phyloP scores from a whole-genome alignment of 2,113 vertebrate species.

The Rafetus swinhoei region DNA sequence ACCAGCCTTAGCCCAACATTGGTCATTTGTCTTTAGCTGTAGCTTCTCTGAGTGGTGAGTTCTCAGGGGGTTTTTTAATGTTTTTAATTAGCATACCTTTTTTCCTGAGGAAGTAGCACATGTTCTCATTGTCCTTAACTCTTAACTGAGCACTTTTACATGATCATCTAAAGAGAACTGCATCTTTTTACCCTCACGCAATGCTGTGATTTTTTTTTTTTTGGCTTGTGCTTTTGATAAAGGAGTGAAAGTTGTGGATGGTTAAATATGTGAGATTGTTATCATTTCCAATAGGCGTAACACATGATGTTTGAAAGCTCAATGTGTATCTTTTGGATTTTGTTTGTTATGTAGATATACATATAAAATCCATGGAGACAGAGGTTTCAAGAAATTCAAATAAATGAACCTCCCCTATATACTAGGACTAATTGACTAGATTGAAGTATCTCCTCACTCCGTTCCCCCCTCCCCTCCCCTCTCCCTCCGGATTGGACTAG shows the following conservation, averaged over 20 bases:
- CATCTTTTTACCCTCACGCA: neutral
- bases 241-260: neutral
- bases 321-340: neutral
- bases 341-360: neutral
- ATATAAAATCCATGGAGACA: neutral
- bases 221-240: neutral
- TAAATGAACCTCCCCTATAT: neutral
- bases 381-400: neutral
- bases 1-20: neutral
- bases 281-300: neutral
- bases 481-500: neutral
- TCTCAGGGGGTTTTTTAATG: neutral
- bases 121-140: rapidly evolving
- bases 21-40: neutral
- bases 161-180: neutral
- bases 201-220: neutral
- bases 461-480: too few species aligned
- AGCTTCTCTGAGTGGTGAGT: neutral
- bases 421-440: neutral
- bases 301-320: neutral
- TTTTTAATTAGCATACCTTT: neutral
- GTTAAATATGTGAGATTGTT: neutral
- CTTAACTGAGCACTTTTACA: neutral
- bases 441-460: neutral
- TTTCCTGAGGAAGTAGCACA: neutral